Percentiles rank a stretch among this genome's conserved stretches.
Evolutionary conservation across 2,888 invertebrate species (phyloP).

Genomic region (Lamproptera curius): DNA sequence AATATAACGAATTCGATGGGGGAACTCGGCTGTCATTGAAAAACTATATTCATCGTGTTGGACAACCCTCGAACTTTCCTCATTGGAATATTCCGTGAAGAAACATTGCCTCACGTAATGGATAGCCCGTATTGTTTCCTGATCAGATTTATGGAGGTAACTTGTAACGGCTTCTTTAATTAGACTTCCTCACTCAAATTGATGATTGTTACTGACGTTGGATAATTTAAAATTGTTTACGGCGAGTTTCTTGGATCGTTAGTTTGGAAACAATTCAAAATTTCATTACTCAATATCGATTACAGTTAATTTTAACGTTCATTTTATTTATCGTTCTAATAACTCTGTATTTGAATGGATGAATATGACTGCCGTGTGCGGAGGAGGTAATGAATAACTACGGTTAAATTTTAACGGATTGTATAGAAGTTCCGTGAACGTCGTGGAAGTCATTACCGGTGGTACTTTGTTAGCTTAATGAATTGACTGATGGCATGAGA

Average conservation of each 20-base stretch:
- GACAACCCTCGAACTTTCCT: slow-evolving; percentile 58
- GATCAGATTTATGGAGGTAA: slow-evolving; percentile 76
- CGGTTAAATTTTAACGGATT: slow-evolving; percentile 42
- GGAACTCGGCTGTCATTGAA: slow-evolving; percentile 54
- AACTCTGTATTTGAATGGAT: slow-evolving; percentile 11
- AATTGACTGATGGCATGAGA: slow-evolving; percentile 74
- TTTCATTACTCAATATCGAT: slow-evolving; percentile 30
- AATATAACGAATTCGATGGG: slow-evolving; percentile 53
- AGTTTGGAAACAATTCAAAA: slow-evolving; percentile 44
- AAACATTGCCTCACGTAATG: slow-evolving; percentile 66
- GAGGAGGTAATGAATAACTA: slow-evolving; percentile 31
- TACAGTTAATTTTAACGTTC: too few species aligned
- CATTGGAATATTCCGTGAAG: slow-evolving; percentile 67
- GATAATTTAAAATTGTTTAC: slow-evolving; percentile 57
- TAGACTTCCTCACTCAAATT: slow-evolving; percentile 74
- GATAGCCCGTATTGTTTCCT: slow-evolving; percentile 72
- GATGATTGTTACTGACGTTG: slow-evolving; percentile 72
- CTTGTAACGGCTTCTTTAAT: slow-evolving; percentile 77
- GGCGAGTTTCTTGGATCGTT: slow-evolving; percentile 43
- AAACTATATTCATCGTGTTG: slow-evolving; percentile 67
- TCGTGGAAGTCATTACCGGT: slow-evolving; percentile 70
- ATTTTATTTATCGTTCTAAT: too few species aligned
- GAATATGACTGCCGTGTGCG: slow-evolving; percentile 10
- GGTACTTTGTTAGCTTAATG: slow-evolving; percentile 76
- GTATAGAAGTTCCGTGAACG: slow-evolving; percentile 53